phyloP scores from a whole-genome alignment of 2,113 vertebrate genomes.

The Stictonetta naevosa region DNA sequence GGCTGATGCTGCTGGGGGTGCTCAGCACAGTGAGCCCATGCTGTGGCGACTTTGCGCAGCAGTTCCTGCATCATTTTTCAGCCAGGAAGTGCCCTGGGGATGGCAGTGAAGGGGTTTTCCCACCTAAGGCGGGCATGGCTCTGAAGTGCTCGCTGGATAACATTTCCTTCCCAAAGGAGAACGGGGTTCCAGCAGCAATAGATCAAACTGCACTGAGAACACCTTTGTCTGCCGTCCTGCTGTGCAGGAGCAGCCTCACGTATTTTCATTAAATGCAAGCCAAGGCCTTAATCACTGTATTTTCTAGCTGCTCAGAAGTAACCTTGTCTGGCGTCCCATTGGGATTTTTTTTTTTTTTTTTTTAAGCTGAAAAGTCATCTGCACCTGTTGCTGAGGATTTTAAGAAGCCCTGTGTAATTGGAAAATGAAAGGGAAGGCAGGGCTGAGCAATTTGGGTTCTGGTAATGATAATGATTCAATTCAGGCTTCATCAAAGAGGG shows the following conservation, averaged over 20 bases:
- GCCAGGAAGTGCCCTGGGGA: background rate
- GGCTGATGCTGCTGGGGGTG: background rate
- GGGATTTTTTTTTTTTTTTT: background rate
- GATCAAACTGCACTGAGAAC: rapidly evolving
- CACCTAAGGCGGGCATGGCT: rapidly evolving
- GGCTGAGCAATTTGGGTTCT: background rate
- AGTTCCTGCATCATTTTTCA: background rate
- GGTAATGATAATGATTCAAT: background rate
- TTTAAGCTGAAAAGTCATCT: background rate
- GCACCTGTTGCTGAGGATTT: background rate
- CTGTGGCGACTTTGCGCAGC: background rate
- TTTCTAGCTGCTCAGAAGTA: background rate
- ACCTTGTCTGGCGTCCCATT: background rate
- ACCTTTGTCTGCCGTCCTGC: background rate
- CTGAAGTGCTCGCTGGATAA: background rate
- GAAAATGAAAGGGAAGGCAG: background rate
- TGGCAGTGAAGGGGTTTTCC: background rate
- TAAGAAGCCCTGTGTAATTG: background rate
- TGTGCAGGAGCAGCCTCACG: rapidly evolving
- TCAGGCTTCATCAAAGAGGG: background rate
- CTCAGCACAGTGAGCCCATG: background rate
- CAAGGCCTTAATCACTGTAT: rapidly evolving
- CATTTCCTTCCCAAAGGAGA: background rate
- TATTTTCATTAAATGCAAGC: background rate
- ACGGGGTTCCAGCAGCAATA: background rate